Evolutionary conservation across 2,888 invertebrate species (phyloP).

Genomic region (Tryphoninae sp.): DNA sequence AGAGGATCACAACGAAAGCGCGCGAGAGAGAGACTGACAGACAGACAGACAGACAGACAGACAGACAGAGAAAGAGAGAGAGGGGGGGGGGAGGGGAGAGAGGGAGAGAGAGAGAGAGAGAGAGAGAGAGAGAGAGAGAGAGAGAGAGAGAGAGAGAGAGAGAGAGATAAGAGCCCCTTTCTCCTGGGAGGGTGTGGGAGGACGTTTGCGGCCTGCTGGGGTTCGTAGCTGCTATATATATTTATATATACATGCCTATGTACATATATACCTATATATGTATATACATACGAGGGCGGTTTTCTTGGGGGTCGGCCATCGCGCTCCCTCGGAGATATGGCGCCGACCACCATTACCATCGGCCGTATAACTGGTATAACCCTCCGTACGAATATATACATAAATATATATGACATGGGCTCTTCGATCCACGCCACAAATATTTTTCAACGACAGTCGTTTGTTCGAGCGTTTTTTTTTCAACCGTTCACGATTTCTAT

Average conservation of each 20-base stretch:
- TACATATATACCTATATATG: slow-evolving; percentile 16
- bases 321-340: slow-evolving; percentile 77
- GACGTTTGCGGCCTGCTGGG: slow-evolving; percentile 68
- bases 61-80: too few species aligned
- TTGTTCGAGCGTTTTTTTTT: not conserved
- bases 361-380: slow-evolving; percentile 30
- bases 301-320: slow-evolving; percentile 78
- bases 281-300: slow-evolving; percentile 73
- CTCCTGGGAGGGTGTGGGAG: slow-evolving; percentile 67
- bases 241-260: slow-evolving; percentile 9
- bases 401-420: slow-evolving; percentile 31
- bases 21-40: too few species aligned
- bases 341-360: slow-evolving; percentile 68
- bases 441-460: slow-evolving; percentile 32
- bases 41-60: too few species aligned
- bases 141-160: too few species aligned
- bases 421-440: slow-evolving; percentile 35
- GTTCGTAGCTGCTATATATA: slow-evolving; percentile 71
- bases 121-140: too few species aligned
- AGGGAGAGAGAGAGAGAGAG: too few species aligned
- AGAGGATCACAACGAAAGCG: too few species aligned
- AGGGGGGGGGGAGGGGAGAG: too few species aligned
- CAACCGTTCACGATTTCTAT: not conserved
- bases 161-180: slow-evolving; percentile 65
- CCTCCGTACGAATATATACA: slow-evolving; percentile 31